phyloP scores from a whole-genome alignment of 2,113 vertebrate species.

The western clawed frog (Xenopus tropicalis) region DNA sequence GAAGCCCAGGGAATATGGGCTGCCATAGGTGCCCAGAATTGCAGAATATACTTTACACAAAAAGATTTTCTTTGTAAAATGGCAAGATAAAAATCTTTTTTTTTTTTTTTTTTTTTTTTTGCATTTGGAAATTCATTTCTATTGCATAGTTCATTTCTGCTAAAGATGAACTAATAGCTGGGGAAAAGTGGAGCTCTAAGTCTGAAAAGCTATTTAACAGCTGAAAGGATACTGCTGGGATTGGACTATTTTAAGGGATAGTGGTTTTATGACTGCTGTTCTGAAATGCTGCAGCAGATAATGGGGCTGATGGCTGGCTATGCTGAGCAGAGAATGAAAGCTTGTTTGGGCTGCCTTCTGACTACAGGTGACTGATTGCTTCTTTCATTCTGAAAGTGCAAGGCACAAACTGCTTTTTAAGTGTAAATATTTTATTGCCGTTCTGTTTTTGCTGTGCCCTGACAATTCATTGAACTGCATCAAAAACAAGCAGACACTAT shows the following conservation, averaged over 20 bases:
- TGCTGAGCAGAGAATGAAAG: conserved; percentile 40
- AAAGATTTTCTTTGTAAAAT: too few relatives aligned
- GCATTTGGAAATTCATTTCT: conserved; percentile 44
- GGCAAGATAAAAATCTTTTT: too few relatives aligned
- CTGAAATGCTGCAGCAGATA: conserved; percentile 50
- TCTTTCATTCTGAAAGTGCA: conserved; percentile 2
- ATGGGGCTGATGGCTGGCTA: conserved; percentile 49
- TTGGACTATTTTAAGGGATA: conserved; percentile 44
- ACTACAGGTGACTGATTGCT: conserved; percentile 37
- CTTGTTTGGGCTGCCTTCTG: conserved; percentile 21
- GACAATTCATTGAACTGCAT: neutral
- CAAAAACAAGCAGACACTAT: neutral
- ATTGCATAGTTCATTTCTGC: conserved; percentile 32
- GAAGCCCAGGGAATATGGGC: too few relatives aligned
- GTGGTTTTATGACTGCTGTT: conserved; percentile 50
- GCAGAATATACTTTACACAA: too few relatives aligned
- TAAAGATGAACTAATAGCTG: conserved; percentile 47
- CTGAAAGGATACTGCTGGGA: conserved; percentile 44
- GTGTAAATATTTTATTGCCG: conserved; percentile 35
- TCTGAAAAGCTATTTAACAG: conserved; percentile 51
- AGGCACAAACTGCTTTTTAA: conserved; percentile 21
- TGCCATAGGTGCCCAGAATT: too few relatives aligned
- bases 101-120: neutral
- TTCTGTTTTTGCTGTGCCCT: neutral
- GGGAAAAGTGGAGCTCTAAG: conserved; percentile 40